Conservation (phyloP, 30 jellyfish, hydroid and myxozoan species). For the Clytia hemisphaerica region DNA sequence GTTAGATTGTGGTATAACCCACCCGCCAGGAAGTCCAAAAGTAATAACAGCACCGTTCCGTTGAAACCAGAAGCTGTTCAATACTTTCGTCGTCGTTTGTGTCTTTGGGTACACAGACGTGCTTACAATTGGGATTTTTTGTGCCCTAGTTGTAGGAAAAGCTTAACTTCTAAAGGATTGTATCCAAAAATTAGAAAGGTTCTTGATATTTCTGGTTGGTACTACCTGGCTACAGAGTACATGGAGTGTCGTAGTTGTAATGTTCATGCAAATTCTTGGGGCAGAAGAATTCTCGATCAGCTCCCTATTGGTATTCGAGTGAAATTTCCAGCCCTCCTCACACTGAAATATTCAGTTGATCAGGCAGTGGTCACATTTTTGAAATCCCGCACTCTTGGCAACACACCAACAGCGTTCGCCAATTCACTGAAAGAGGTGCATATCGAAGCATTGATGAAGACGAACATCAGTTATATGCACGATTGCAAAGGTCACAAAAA, state of each 20-base stretch:
- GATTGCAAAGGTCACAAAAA: slow-evolving; percentile 17
- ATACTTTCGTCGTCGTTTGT: slow-evolving; percentile 10
- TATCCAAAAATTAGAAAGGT: slow-evolving; percentile 13
- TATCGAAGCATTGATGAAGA: slow-evolving; percentile 14
- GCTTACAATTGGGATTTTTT: background rate
- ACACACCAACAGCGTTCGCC: too few relatives aligned
- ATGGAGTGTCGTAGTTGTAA: too few relatives aligned
- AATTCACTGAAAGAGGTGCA: too few relatives aligned
- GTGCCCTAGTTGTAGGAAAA: slow-evolving; percentile 23
- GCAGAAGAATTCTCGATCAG: too few relatives aligned
- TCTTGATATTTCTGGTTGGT: slow-evolving; percentile 7
- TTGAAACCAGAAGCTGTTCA: slow-evolving; percentile 20
- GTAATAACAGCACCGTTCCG: too few relatives aligned
- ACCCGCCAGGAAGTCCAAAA: too few relatives aligned
- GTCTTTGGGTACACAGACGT: slow-evolving; percentile 21
- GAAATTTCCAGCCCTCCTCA: too few relatives aligned
- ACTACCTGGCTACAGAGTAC: slow-evolving; percentile 39
- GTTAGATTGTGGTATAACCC: too few relatives aligned
- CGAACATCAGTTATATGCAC: background rate
- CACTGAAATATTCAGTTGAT: too few relatives aligned
- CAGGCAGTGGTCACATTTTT: too few relatives aligned
- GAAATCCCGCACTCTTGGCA: too few relatives aligned
- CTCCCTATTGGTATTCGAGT: too few relatives aligned
- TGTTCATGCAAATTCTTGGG: slow-evolving; percentile 1
- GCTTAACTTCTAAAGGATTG: slow-evolving; percentile 28